Evolutionary conservation across 2,888 invertebrate genomes (phyloP), one percentile per base, ranked within the genome.

Genomic region (Tenthredo mesomela): DNA sequence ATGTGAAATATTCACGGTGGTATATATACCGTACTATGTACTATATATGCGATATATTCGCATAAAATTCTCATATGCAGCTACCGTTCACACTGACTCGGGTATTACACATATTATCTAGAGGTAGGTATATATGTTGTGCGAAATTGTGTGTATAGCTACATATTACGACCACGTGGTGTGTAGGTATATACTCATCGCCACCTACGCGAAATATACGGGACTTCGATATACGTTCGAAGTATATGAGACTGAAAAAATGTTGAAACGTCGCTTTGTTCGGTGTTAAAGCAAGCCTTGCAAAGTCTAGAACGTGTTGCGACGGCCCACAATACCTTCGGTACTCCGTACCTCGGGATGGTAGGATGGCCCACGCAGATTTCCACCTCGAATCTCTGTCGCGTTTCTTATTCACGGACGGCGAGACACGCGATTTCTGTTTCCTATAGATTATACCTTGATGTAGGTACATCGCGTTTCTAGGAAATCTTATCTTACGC

Each of bases 291-390:
- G 80, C n/a, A 80, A 40, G 40, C 80, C 77, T n/a, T 18, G 61
- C 61, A 21, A 25, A 58, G 33, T 78, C 80, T 29, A 33, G 77
- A 77, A 47, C 80, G 80, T 80, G 80, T 80, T 40, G 58, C 80
- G 80, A 80, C 80, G 80, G 58, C 80, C 80, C 80, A 80, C 80
- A 77, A 54, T 61, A 25, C 80, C 61, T 58, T 37, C n/a, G 58
- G 33, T 33, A n/a, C n/a, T 18, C 6, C 6, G 33, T 67, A 67
- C 33, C 29, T 33, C 18, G 67, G 67, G 29, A 67, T 67, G 29
- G 67, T 33, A 47, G 75, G 12, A 84, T 86, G 84, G 87, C 88
- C 87, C 87, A 88, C 88, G 88, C 88, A 87, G 61, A 82, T 82
- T 85, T 85, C 61, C 61, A 29, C 75, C 75, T 33, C 73, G 75